Percentiles rank a stretch among this genome's conserved stretches.
phyloP scores from a whole-genome alignment of 2,888 invertebrate genomes.

The Onchidella celtica region DNA sequence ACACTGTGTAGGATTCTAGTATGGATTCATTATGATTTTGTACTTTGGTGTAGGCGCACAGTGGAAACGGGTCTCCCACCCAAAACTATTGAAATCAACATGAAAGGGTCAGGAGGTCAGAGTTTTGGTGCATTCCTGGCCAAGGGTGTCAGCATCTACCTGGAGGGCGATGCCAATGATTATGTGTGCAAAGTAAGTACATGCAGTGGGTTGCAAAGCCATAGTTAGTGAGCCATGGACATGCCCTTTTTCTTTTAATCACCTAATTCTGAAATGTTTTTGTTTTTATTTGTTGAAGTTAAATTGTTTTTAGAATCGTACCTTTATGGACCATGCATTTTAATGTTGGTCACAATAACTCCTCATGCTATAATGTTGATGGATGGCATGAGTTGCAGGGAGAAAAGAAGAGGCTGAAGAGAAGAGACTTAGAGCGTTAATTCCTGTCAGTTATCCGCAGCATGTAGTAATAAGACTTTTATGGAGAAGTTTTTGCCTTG shows the following conservation, averaged over 20 bases:
- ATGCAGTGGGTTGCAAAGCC: not conserved
- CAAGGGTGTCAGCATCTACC: slow-evolving; percentile 91
- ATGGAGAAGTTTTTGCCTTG: too few relatives aligned
- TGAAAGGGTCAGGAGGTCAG: slow-evolving; percentile 97
- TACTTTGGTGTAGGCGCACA: slow-evolving; percentile 93
- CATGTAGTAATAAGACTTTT: too few relatives aligned
- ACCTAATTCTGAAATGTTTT: not conserved
- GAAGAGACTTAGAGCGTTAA: too few relatives aligned
- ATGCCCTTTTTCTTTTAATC: not conserved
- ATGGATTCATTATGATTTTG: too few relatives aligned
- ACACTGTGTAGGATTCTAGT: too few relatives aligned
- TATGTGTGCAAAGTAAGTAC: slow-evolving; percentile 91
- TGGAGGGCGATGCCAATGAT: slow-evolving; percentile 99
- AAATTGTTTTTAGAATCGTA: too few relatives aligned
- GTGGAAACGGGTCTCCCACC: slow-evolving; percentile 92
- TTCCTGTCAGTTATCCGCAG: too few relatives aligned
- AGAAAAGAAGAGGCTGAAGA: too few relatives aligned
- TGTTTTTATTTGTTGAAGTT: not conserved
- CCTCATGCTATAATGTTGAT: too few relatives aligned
- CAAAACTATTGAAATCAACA: slow-evolving; percentile 83
- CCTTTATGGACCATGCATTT: too few relatives aligned
- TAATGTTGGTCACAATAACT: too few relatives aligned
- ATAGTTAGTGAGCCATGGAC: not conserved
- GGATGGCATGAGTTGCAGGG: too few relatives aligned
- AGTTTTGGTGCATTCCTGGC: slow-evolving; percentile 99